These are phyloP conservation scores for Scaptomyza parva DNA, from an alignment of 2,888 invertebrate species.

Conservation along the genomic window DNA sequence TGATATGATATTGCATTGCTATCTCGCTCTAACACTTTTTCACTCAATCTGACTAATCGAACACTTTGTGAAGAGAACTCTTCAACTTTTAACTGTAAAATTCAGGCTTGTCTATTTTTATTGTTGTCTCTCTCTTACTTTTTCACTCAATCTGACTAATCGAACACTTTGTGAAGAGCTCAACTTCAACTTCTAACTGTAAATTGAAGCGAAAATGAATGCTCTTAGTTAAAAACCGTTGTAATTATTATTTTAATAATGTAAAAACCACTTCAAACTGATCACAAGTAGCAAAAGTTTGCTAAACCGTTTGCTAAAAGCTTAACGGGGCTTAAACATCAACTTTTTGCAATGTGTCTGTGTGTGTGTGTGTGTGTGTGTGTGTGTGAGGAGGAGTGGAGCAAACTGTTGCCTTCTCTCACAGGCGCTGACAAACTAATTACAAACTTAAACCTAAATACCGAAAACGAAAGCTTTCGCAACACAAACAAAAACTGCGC, in stretches of 20 bases:
- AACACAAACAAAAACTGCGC: slow-evolving; percentile 41
- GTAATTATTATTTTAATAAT: background rate
- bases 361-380: too few relatives aligned
- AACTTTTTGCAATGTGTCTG: slow-evolving; percentile 11
- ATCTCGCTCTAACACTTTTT: background rate
- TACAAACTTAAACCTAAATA: slow-evolving; percentile 72
- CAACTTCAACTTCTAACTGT: background rate
- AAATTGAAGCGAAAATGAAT: too few relatives aligned
- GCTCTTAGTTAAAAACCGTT: too few relatives aligned
- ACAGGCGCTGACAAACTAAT: slow-evolving; percentile 69
- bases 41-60: background rate
- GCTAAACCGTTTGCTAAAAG: background rate
- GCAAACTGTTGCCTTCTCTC: slow-evolving; percentile 57
- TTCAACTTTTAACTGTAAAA: background rate
- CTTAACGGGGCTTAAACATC: slow-evolving; percentile 10
- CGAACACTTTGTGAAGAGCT: background rate
- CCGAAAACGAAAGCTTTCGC: slow-evolving; percentile 58
- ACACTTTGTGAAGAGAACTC: background rate
- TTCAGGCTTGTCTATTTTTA: too few relatives aligned
- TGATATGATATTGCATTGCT: background rate
- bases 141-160: background rate
- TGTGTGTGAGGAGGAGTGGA: background rate
- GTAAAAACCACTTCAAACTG: background rate
- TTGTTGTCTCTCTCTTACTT: background rate
- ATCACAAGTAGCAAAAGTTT: slow-evolving; percentile 1